Conservation (phyloP, 2,888 invertebrate species). For the Drosophila cognata region DNA sequence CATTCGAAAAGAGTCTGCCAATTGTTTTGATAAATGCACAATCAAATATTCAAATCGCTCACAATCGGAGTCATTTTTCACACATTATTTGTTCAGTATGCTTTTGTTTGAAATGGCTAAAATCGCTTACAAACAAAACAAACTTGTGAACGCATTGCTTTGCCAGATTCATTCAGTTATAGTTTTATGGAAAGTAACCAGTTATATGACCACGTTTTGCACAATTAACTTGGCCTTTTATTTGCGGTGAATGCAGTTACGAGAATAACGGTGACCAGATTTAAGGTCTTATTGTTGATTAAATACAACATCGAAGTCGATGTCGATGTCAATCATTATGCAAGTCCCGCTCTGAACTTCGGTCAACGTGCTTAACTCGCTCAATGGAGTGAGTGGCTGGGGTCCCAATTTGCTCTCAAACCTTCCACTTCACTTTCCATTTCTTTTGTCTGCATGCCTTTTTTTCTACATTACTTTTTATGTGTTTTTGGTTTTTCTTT, state of each 20-base stretch:
- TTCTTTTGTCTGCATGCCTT: conserved; percentile 63
- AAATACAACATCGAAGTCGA: conserved; percentile 40
- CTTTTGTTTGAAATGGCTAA: conserved; percentile 32
- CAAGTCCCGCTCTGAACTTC: conserved; percentile 55
- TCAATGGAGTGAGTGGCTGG: conserved; percentile 36
- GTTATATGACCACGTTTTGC: conserved; percentile 67
- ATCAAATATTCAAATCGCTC: conserved; percentile 9
- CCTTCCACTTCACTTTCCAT: conserved; percentile 64
- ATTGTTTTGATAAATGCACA: conserved; percentile 8
- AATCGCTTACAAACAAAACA: conserved; percentile 14
- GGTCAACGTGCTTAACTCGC: conserved; percentile 65
- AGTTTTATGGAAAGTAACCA: conserved; percentile 39
- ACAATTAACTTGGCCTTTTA: conserved; percentile 47
- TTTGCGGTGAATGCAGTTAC: conserved; percentile 55
- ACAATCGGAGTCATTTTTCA: conserved; percentile 38
- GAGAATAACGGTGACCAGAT: conserved; percentile 62
- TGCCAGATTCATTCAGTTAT: conserved; percentile 39
- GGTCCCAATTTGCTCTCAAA: conserved; percentile 20
- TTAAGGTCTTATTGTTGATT: conserved; percentile 65
- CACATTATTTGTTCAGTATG: conserved; percentile 28
- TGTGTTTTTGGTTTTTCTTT: conserved; percentile 41
- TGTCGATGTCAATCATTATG: conserved; percentile 74
- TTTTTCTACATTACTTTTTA: conserved; percentile 6
- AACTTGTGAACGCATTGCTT: conserved; percentile 8
- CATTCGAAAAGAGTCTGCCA: neutral